Evolutionary conservation across 2,797 vertebrate species (phyloP), one percentile per base, ranked within the genome.

Genomic region (Muraenolepis orangiensis): DNA sequence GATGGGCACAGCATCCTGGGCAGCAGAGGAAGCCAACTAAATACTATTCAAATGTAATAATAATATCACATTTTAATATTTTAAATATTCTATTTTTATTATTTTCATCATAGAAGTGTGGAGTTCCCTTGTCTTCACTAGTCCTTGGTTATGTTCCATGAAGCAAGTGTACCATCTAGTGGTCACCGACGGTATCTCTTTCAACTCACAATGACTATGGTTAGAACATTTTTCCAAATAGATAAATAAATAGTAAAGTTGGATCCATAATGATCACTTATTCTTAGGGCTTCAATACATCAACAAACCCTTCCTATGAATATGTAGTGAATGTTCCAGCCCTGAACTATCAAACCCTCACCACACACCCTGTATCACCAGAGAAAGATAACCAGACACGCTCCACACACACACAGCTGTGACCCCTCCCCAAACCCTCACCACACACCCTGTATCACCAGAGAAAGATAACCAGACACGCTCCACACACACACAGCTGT

Each of bases 1-100:
- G 51, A 57, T 86, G 76, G 88, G 87, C 72, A 57, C 81, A 77
- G 86, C n/a, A n/a, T n/a, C n/a, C n/a, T n/a, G n/a, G 6, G 46
- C 18, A n/a, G 20, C 46, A 57, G 20, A n/a, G 6, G 18, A 57
- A n/a, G 51, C 23, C 20, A n/a, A n/a, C 51, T 1, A 57, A 57
- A n/a, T n/a, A n/a, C n/a, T n/a, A n/a, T n/a, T n/a, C n/a, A n/a
- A 23, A 18, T 46, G 16, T 20, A 18, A 18, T 46, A 46, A 4
- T 18, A 46, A 20, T 18, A 18, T 46, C 10, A 46, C 42, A 46
- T 46, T 46, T 20, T 46, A 14, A 46, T 20, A 46, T n/a, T n/a
- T 8, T 57, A 57, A n/a, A 57, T 23, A 57, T 10, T 57, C 51
- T 10, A n/a, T 1, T 10, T 23, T 6, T 7, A 23, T 57, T 57